A percentile compares a stretch with the other conserved stretches of the same genome.
phyloP scores from a whole-genome alignment of 2,113 vertebrate genomes.

The Crypturellus undulatus region DNA sequence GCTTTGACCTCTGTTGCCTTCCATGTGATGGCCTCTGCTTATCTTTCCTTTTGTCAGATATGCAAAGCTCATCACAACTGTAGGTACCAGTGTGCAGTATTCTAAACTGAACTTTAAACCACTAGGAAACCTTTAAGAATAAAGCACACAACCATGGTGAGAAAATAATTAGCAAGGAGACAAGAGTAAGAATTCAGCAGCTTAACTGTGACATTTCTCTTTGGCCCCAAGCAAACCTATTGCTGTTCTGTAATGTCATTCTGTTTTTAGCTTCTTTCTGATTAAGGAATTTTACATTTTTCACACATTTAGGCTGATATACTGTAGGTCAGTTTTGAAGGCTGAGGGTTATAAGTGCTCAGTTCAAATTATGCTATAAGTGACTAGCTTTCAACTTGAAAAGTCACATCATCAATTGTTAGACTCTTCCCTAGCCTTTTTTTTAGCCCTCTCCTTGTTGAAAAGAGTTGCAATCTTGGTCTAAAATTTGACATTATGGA shows the following conservation, averaged over 20 bases:
- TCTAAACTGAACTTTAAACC: conserved; percentile 10
- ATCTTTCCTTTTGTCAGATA: background rate
- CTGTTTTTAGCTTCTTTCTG: conserved; percentile 9
- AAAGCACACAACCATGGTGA: background rate
- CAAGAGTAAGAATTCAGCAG: conserved; percentile 9
- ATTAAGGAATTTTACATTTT: conserved; percentile 51
- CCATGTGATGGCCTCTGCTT: background rate
- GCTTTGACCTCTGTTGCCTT: background rate
- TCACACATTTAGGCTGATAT: conserved; percentile 12
- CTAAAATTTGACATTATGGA: background rate
- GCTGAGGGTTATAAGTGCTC: background rate
- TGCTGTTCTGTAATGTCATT: conserved; percentile 43
- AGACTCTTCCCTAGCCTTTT: background rate
- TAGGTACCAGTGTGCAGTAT: background rate
- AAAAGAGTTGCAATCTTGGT: background rate
- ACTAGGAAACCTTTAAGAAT: background rate
- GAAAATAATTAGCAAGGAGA: conserved; percentile 18
- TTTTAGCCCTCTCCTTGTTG: background rate
- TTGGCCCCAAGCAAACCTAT: conserved; percentile 30
- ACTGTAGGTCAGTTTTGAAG: conserved; percentile 6
- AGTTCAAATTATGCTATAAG: background rate
- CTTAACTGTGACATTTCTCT: conserved; percentile 51
- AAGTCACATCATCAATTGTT: background rate
- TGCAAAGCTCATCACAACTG: background rate
- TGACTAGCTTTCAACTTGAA: conserved; percentile 6